A percentile compares a stretch with the other conserved stretches of the same genome.
These are phyloP conservation scores for Drosophila algonquin DNA, from an alignment of 2,888 invertebrate genomes.

Conservation along the genomic window DNA sequence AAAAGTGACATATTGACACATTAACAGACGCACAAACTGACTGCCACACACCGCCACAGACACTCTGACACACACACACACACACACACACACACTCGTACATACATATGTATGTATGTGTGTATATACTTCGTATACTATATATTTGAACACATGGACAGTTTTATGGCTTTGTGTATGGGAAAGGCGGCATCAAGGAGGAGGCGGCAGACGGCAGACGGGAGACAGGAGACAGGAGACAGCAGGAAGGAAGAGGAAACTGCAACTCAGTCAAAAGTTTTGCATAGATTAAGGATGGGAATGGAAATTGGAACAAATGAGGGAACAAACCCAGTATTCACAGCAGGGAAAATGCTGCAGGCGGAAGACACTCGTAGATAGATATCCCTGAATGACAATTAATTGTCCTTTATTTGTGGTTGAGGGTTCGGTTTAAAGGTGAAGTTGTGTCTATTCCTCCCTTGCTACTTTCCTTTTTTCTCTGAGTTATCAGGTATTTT, in stretches of 20 bases:
- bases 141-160: conserved; percentile 10
- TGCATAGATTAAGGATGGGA: conserved; percentile 7
- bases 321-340: neutral
- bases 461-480: too few species aligned
- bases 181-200: neutral
- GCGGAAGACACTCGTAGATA: neutral
- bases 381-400: neutral
- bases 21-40: conserved; percentile 46
- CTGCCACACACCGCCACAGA: conserved; percentile 14
- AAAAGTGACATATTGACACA: conserved; percentile 74
- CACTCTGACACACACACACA: conserved; percentile 2
- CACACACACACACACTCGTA: conserved; percentile 4
- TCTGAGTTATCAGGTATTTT: too few species aligned
- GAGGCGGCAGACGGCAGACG: conserved; percentile 8
- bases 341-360: neutral
- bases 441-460: too few species aligned
- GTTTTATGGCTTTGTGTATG: conserved; percentile 40
- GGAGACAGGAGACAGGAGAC: conserved; percentile 20
- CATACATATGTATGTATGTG: neutral
- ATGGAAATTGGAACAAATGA: neutral
- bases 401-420: neutral
- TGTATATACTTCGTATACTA: neutral
- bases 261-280: conserved; percentile 38
- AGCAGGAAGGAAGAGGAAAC: conserved; percentile 4
- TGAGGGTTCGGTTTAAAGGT: neutral